Percentiles rank a stretch among this genome's conserved stretches.
Conservation (phyloP, 2,797 vertebrate species). For the Sebastes elongatus region DNA sequence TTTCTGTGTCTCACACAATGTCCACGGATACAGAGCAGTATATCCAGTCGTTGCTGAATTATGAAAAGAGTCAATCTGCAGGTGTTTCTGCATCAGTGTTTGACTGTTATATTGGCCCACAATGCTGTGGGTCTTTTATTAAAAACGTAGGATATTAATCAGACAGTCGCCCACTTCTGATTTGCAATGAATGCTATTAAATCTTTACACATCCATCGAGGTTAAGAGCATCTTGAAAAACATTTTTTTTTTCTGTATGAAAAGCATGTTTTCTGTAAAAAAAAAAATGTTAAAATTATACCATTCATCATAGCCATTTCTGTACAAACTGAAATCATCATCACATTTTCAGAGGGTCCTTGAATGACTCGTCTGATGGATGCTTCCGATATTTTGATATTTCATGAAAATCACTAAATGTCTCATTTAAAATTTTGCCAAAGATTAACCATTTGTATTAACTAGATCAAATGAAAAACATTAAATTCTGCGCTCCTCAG, state of each 20-base stretch:
- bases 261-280: neutral
- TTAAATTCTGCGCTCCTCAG: neutral
- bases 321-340: neutral
- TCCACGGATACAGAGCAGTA: neutral
- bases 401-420: neutral
- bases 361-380: neutral
- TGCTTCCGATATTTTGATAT: neutral
- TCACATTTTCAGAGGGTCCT: neutral
- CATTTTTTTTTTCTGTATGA: neutral
- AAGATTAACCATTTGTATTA: neutral
- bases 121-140: neutral
- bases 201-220: neutral
- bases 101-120: neutral
- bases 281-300: neutral
- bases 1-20: neutral
- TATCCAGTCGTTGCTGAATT: neutral
- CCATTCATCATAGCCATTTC: neutral
- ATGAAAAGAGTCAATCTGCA: neutral
- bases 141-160: neutral
- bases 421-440: neutral
- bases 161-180: neutral
- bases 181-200: neutral
- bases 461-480: neutral
- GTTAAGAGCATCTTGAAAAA: neutral
- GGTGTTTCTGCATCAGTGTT: neutral